Conservation (phyloP, 1,140 invertebrate genomes). For the Drosophila mayri region DNA sequence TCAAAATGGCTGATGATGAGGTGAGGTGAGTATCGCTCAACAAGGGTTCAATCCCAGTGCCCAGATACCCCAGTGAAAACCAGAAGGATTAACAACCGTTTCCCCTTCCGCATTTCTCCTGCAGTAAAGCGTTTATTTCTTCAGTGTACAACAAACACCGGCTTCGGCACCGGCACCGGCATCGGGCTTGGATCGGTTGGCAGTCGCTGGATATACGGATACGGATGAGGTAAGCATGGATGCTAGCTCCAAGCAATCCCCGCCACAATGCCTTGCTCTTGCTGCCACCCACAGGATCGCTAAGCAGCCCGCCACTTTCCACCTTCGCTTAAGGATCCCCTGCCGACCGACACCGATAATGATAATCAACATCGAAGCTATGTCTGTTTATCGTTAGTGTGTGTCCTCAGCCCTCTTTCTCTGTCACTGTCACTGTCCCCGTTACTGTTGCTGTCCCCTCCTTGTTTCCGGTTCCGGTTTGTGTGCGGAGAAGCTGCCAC, state of each 20-base stretch:
- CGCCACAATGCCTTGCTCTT: constrained; percentile 47
- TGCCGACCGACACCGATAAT: constrained; percentile 33
- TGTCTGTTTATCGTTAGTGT: constrained; percentile 60
- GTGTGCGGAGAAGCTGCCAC: constrained; percentile 1
- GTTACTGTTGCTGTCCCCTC: constrained; percentile 56
- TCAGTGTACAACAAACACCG: constrained; percentile 1
- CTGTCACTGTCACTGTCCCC: constrained; percentile 15
- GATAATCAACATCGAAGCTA: constrained; percentile 44
- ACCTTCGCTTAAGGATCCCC: constrained; percentile 17
- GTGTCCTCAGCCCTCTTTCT: constrained; percentile 36
- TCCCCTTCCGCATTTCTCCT: neutral
- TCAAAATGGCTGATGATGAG: constrained; percentile 94
- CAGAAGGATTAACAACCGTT: constrained; percentile 20
- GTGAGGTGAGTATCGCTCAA: constrained; percentile 90
- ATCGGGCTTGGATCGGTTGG: neutral
- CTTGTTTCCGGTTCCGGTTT: constrained; percentile 12
- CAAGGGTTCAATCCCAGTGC: neutral
- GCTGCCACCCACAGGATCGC: constrained; percentile 56
- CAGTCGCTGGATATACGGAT: neutral
- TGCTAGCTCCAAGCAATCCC: neutral
- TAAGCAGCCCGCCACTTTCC: constrained; percentile 2
- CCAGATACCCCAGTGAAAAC: neutral
- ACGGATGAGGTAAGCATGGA: neutral
- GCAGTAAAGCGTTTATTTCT: constrained; percentile 25
- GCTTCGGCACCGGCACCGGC: neutral